A percentile compares a stretch with the other conserved stretches of the same genome.
Evolutionary conservation across 2,113 vertebrate genomes (phyloP).

Genomic region (Neogale vison): DNA sequence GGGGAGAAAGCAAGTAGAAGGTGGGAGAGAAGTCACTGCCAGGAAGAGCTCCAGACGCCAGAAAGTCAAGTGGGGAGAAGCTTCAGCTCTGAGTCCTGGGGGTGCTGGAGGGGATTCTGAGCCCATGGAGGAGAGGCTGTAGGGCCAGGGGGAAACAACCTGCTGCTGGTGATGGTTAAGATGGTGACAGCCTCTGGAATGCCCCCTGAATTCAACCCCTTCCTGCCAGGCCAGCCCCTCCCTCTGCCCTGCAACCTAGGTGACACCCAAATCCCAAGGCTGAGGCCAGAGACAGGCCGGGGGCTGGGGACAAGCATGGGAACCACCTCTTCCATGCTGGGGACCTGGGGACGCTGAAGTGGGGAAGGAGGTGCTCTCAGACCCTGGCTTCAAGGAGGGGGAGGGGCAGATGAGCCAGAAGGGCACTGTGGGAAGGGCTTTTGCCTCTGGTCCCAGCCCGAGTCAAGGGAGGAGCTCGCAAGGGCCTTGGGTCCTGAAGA

Average conservation of each 20-base stretch:
- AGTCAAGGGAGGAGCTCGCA: background rate
- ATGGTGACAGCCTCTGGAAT: too few species aligned
- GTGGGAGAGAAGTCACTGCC: too few species aligned
- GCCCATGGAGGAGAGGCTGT: rapidly evolving
- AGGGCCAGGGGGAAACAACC: background rate
- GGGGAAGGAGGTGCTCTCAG: background rate
- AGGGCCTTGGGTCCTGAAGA: background rate
- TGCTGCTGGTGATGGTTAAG: background rate
- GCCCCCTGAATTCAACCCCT: too few species aligned
- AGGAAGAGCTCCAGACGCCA: too few species aligned
- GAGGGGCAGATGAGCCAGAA: background rate
- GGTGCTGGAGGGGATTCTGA: background rate
- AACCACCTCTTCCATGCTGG: too few species aligned
- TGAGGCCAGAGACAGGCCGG: background rate
- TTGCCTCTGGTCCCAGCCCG: rapidly evolving
- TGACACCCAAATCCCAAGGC: background rate
- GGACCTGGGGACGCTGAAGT: too few species aligned
- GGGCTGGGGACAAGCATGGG: rapidly evolving
- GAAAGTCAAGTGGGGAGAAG: background rate
- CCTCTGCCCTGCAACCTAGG: background rate
- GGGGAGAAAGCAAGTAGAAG: background rate
- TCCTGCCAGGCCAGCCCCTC: background rate
- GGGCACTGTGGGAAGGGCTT: background rate
- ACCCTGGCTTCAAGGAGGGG: too few species aligned
- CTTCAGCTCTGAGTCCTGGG: too few species aligned